Evolutionary conservation across 2,113 vertebrate genomes (phyloP).

Genomic region (Caracal caracal): DNA sequence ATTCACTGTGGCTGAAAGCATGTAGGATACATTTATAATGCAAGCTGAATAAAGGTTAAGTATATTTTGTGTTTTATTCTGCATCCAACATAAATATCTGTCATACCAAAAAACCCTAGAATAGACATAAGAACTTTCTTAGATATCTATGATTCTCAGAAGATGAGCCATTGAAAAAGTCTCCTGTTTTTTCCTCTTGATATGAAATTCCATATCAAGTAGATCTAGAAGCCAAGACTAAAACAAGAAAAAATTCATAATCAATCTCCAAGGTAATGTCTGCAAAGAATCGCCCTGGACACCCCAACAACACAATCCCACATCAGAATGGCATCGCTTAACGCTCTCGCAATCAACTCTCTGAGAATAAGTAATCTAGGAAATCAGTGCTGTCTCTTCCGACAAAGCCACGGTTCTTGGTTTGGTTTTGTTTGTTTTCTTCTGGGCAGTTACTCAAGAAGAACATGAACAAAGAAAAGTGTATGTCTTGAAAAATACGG

Average conservation of each 20-base stretch:
- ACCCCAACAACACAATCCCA: not conserved
- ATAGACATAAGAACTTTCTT: conserved; percentile 67
- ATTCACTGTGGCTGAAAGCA: conserved; percentile 80
- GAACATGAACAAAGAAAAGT: not conserved
- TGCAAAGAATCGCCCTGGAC: not conserved
- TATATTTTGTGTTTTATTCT: conserved; percentile 83
- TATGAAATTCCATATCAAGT: conserved; percentile 66
- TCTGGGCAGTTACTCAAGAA: not conserved
- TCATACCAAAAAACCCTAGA: conserved; percentile 81
- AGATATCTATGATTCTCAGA: conserved; percentile 72
- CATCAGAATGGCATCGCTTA: not conserved
- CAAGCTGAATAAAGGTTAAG: conserved; percentile 82
- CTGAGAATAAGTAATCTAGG: not conserved
- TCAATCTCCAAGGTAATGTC: not conserved
- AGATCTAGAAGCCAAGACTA: conserved; percentile 26
- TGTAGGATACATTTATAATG: conserved; percentile 79
- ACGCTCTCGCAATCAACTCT: not conserved
- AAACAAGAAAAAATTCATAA: conserved; percentile 51
- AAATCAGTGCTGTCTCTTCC: not conserved
- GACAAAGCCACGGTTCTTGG: not conserved
- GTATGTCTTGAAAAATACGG: not conserved
- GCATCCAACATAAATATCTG: conserved; percentile 83
- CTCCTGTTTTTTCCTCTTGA: conserved; percentile 17
- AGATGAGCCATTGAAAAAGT: conserved; percentile 74
- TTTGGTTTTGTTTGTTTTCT: not conserved